A percentile compares a stretch with the other conserved stretches of the same genome.
phyloP scores from a whole-genome alignment of 2,797 vertebrate genomes.

The Epinephelus malabaricus region DNA sequence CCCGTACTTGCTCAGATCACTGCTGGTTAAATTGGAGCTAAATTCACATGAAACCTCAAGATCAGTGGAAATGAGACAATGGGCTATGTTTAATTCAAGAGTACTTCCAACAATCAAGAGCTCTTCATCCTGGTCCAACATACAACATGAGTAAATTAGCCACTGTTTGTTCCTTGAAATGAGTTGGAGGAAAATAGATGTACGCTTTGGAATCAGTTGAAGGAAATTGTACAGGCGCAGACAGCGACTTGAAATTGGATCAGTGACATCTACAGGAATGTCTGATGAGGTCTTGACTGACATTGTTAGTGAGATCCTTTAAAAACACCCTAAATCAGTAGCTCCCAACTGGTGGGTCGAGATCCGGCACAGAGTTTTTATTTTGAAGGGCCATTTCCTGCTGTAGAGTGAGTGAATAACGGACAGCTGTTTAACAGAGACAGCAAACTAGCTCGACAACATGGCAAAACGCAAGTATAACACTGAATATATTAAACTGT shows the following conservation, averaged over 20 bases:
- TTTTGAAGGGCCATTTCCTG: too few species aligned
- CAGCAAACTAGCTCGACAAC: too few species aligned
- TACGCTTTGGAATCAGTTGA: not conserved
- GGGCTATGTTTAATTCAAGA: slow-evolving; percentile 1
- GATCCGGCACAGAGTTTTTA: too few species aligned
- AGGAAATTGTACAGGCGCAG: too few species aligned
- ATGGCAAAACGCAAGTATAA: too few species aligned
- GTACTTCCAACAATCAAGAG: not conserved
- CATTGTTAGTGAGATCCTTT: not conserved
- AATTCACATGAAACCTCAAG: not conserved
- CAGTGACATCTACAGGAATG: not conserved
- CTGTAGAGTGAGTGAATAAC: too few species aligned
- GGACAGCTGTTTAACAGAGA: too few species aligned
- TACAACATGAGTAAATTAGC: not conserved
- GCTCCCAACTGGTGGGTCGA: too few species aligned
- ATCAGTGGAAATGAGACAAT: not conserved
- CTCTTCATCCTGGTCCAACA: not conserved
- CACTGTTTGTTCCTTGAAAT: not conserved
- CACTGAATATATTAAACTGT: too few species aligned
- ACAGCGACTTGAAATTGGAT: not conserved
- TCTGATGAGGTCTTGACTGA: not conserved
- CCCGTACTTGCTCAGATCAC: not conserved
- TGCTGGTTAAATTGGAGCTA: not conserved
- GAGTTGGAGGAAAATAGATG: not conserved
- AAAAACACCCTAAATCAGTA: not conserved